Evolutionary conservation across 2,113 vertebrate genomes (phyloP).

Genomic region (Hystrix brachyura): DNA sequence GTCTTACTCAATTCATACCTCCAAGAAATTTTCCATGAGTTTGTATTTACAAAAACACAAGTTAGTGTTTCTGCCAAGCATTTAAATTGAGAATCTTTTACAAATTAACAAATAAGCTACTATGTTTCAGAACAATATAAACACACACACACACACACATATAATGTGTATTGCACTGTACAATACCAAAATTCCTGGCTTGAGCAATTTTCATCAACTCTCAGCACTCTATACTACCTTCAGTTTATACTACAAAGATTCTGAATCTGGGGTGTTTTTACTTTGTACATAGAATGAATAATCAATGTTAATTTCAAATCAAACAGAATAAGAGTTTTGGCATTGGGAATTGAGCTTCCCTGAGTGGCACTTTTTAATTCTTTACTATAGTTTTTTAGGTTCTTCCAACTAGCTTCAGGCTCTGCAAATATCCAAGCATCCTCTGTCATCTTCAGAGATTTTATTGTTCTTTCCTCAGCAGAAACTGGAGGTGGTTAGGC

Average conservation of each 20-base stretch:
- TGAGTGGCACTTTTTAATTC: background rate
- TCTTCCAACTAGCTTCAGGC: background rate
- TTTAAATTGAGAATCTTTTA: constrained; percentile 2
- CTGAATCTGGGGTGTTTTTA: background rate
- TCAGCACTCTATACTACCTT: background rate
- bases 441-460: background rate
- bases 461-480: background rate
- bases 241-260: constrained; percentile 34
- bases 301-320: background rate
- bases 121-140: background rate
- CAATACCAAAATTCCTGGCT: constrained; percentile 34
- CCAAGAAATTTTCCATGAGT: constrained; percentile 25
- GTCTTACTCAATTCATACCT: background rate
- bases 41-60: background rate
- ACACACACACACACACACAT: background rate
- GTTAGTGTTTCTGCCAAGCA: background rate
- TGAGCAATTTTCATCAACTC: background rate
- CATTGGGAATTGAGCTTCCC: background rate
- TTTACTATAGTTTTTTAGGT: background rate
- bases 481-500: background rate
- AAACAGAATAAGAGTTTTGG: background rate
- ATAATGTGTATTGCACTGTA: background rate
- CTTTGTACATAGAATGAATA: background rate
- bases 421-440: background rate
- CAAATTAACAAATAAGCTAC: constrained; percentile 23